phyloP scores from a whole-genome alignment of 2,888 invertebrate genomes.

The Camptogramma bilineatum region DNA sequence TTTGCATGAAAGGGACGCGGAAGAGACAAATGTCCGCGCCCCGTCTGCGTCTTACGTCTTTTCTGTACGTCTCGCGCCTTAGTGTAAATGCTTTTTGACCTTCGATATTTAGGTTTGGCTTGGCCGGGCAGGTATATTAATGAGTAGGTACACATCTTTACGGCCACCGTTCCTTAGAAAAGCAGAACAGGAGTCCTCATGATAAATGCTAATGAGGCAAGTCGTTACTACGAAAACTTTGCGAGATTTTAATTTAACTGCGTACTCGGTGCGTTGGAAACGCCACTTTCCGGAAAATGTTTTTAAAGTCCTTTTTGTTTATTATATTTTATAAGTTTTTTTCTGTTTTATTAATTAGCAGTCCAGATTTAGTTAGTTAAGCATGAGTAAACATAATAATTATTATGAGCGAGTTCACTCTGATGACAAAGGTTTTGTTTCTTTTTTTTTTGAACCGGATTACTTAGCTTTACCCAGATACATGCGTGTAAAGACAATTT shows the following conservation, averaged over 20 bases:
- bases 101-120: too few species aligned
- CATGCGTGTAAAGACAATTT: too few species aligned
- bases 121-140: background rate
- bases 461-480: too few species aligned
- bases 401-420: too few species aligned
- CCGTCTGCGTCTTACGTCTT: too few species aligned
- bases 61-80: too few species aligned
- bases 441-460: too few species aligned
- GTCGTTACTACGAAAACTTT: slow-evolving; percentile 33
- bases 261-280: slow-evolving; percentile 21
- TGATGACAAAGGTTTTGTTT: too few species aligned
- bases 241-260: slow-evolving; percentile 30
- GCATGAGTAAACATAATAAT: too few species aligned
- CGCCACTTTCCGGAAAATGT: slow-evolving; percentile 12
- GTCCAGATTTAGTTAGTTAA: background rate
- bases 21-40: too few species aligned
- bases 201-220: slow-evolving; percentile 37
- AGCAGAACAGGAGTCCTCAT: slow-evolving; percentile 1
- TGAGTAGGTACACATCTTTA: background rate
- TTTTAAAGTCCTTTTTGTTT: slow-evolving; percentile 6
- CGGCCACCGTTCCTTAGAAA: background rate
- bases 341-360: background rate
- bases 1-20: too few species aligned
- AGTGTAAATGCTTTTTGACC: too few species aligned
- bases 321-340: background rate